Evolutionary conservation across 2,797 vertebrate species (phyloP).

Genomic region (Varecia variegata): DNA sequence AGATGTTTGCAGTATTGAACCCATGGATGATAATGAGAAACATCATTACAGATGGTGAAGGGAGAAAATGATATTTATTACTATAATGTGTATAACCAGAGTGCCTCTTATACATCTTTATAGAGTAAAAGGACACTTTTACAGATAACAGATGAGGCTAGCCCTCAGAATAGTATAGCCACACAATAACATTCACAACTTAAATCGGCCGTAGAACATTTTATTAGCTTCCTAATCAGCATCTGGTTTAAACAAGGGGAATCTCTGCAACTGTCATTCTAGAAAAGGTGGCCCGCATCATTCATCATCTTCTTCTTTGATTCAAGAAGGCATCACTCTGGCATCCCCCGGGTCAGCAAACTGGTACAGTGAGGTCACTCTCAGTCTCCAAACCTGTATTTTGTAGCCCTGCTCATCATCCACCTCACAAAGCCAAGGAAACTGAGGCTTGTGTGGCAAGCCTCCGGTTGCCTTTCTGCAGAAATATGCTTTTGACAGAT

Average conservation of each 20-base stretch:
- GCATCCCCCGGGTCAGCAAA: not conserved
- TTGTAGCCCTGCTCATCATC: not conserved
- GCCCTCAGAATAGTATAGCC: not conserved
- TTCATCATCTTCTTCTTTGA: not conserved
- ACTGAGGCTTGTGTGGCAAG: not conserved
- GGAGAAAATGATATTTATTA: conserved; percentile 72
- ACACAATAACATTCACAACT: not conserved
- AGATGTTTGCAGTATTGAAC: conserved; percentile 49
- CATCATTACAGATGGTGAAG: conserved; percentile 15
- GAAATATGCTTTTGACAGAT: not conserved
- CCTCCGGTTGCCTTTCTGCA: not conserved
- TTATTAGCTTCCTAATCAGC: not conserved
- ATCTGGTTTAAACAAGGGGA: not conserved
- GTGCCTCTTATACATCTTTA: conserved; percentile 36
- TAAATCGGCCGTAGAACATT: not conserved
- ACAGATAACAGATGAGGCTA: not conserved
- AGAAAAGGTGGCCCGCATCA: not conserved
- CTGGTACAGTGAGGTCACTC: not conserved
- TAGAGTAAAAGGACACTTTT: not conserved
- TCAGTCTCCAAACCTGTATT: not conserved
- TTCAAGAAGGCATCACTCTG: not conserved
- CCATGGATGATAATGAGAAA: conserved; percentile 31
- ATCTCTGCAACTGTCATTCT: not conserved
- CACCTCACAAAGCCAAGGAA: not conserved
- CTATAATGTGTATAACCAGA: conserved; percentile 40